phyloP scores from a whole-genome alignment of 2,797 vertebrate genomes.

The Xenopus petersii region DNA sequence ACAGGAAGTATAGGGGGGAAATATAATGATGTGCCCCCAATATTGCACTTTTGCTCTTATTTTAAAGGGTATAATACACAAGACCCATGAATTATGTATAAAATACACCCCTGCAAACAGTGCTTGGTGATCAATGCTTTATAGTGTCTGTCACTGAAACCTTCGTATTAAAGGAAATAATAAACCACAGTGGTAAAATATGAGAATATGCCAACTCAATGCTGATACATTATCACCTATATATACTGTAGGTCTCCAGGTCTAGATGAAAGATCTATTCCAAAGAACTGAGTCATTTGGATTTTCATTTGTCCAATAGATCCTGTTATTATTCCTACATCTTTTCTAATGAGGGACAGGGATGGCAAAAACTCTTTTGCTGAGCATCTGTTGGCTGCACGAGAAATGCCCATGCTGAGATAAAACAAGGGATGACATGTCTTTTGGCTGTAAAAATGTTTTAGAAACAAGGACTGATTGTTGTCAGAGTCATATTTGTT shows the following conservation, averaged over 20 bases:
- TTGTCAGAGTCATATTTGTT: constrained; percentile 58
- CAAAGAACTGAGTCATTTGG: not conserved
- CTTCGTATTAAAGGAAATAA: no score
- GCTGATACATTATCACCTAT: no score
- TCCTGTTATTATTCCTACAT: constrained; percentile 27
- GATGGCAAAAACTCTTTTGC: constrained; percentile 53
- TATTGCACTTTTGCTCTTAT: no score
- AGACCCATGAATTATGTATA: no score
- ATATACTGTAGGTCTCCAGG: not conserved
- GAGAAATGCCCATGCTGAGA: constrained; percentile 53
- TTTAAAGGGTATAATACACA: no score
- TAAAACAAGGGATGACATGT: constrained; percentile 49
- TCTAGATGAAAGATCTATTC: constrained; percentile 4
- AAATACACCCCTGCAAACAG: no score
- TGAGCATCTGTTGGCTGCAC: constrained; percentile 51
- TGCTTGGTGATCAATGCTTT: no score
- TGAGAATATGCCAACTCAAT: no score
- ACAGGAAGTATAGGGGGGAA: no score
- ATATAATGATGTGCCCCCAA: no score
- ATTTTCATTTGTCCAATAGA: constrained; percentile 53
- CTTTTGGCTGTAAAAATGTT: constrained; percentile 54
- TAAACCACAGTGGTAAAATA: no score
- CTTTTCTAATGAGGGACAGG: constrained; percentile 42
- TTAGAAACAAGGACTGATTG: constrained; percentile 59
- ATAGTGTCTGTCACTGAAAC: no score